phyloP scores from a whole-genome alignment of 2,888 invertebrate species.

The Psylliodes chrysocephalus region DNA sequence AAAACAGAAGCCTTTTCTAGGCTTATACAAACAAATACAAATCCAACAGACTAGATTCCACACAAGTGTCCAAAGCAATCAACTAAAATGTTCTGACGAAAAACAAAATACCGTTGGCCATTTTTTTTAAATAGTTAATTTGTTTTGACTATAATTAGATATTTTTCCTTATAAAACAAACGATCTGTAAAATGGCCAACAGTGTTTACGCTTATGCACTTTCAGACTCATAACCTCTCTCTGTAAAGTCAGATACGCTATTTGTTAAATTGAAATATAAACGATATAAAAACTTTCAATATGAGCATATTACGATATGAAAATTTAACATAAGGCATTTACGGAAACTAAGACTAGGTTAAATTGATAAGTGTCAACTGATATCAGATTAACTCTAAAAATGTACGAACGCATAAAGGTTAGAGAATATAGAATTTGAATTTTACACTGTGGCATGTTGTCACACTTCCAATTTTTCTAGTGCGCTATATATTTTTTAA shows the following conservation, averaged over 20 bases:
- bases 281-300: background rate
- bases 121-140: slow-evolving; percentile 2
- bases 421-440: no score
- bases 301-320: no score
- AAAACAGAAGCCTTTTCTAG: slow-evolving; percentile 11
- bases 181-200: slow-evolving; percentile 6
- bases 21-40: slow-evolving; percentile 20
- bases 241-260: slow-evolving; percentile 19
- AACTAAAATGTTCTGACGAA: slow-evolving; percentile 4
- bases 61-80: slow-evolving; percentile 24
- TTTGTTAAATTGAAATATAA: slow-evolving; percentile 2
- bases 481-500: no score
- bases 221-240: slow-evolving; percentile 29
- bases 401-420: no score
- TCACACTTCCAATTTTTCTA: no score
- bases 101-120: background rate
- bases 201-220: slow-evolving; percentile 8
- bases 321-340: no score
- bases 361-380: no score
- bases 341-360: no score
- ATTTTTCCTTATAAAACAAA: slow-evolving; percentile 1
- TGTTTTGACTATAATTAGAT: background rate
- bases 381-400: no score
- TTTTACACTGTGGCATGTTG: no score
- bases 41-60: slow-evolving; percentile 38